These are phyloP conservation scores for Picathartes gymnocephalus DNA, from an alignment of 2,113 vertebrate genomes.

Conservation along the genomic window DNA sequence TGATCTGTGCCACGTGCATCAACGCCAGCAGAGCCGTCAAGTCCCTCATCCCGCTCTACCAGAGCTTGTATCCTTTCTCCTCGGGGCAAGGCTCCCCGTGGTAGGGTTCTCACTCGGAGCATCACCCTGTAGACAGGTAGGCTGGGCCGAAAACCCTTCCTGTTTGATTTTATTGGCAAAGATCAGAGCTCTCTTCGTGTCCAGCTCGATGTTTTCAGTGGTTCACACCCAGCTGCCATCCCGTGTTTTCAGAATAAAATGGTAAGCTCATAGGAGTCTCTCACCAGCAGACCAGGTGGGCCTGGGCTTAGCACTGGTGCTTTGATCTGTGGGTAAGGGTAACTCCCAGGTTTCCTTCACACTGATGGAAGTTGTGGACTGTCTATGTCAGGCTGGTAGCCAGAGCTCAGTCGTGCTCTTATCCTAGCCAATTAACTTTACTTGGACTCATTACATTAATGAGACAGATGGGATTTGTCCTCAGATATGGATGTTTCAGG, in stretches of 20 bases:
- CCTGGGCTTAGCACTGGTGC: background rate
- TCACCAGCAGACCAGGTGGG: background rate
- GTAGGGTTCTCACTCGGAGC: background rate
- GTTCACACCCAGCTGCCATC: background rate
- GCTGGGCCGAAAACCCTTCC: background rate
- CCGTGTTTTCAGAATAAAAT: background rate
- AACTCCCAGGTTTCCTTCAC: background rate
- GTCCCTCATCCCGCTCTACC: conserved; percentile 94
- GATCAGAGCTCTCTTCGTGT: rapidly evolving
- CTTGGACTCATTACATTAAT: background rate
- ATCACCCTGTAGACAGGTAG: conserved; percentile 32
- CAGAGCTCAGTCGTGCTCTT: background rate
- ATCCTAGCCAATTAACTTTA: background rate
- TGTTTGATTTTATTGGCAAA: background rate
- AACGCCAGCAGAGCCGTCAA: conserved; percentile 98
- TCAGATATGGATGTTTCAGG: background rate
- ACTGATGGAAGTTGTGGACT: background rate
- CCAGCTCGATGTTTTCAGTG: background rate
- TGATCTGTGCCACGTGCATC: conserved; percentile 95
- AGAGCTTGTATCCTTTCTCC: conserved; percentile 98
- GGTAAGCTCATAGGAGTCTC: background rate
- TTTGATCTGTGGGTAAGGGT: background rate
- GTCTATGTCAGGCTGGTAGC: background rate
- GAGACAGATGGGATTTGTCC: background rate
- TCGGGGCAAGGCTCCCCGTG: background rate